phyloP scores from a whole-genome alignment of 2,113 vertebrate genomes.

The Leptodactylus fuscus region DNA sequence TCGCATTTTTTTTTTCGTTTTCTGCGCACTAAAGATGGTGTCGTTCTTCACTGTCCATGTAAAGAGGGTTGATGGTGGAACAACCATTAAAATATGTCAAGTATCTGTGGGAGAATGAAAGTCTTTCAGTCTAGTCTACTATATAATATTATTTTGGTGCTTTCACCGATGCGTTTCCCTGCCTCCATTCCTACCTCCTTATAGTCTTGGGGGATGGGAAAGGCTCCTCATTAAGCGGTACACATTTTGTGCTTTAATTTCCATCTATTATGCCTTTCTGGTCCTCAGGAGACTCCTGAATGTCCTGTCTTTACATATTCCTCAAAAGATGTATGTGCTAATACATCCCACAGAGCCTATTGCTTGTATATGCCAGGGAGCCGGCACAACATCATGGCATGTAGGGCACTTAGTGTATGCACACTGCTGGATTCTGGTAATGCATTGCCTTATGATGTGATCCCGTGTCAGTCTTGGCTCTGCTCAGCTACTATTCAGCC shows the following conservation, averaged over 20 bases:
- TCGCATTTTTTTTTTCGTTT: too few species aligned
- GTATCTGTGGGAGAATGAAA: too few species aligned
- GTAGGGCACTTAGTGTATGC: background rate
- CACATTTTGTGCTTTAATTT: constrained; percentile 98
- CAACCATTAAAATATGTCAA: too few species aligned
- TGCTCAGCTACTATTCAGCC: constrained; percentile 48
- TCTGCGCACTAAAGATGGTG: too few species aligned
- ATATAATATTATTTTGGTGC: background rate
- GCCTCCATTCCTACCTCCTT: background rate
- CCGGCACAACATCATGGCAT: constrained; percentile 8
- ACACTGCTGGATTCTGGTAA: constrained; percentile 32
- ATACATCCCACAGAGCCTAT: constrained; percentile 57
- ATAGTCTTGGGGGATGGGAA: constrained; percentile 31
- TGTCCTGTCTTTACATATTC: constrained; percentile 66
- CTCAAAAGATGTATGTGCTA: constrained; percentile 68
- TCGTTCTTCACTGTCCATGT: too few species aligned
- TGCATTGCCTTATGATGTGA: constrained; percentile 39
- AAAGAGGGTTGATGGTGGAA: too few species aligned
- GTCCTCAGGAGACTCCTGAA: constrained; percentile 72
- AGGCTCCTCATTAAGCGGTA: constrained; percentile 86
- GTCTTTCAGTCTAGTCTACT: too few species aligned
- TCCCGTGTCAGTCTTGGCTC: constrained; percentile 34
- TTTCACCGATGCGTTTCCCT: constrained; percentile 6
- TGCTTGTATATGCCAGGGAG: constrained; percentile 1
- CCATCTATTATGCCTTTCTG: constrained; percentile 90